A percentile compares a stretch with the other conserved stretches of the same genome.
These are phyloP conservation scores for Drosophila fungiperda DNA, from an alignment of 2,888 invertebrate species.

Conservation along the genomic window DNA sequence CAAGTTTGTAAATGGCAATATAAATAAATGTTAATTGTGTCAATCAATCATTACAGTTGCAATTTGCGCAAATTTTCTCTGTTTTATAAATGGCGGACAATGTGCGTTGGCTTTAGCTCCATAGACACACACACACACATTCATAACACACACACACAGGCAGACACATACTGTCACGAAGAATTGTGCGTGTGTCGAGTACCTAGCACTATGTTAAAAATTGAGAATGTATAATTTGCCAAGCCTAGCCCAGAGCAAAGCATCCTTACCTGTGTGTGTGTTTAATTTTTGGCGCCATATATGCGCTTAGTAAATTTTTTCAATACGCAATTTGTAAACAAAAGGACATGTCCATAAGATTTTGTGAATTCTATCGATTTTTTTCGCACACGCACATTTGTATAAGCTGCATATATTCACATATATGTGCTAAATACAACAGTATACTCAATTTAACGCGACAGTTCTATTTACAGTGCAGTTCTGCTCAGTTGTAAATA, in stretches of 20 bases:
- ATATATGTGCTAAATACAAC: conserved; percentile 24
- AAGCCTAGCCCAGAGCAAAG: conserved; percentile 55
- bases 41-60: conserved; percentile 15
- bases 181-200: conserved; percentile 56
- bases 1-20: conserved; percentile 35
- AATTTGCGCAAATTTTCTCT: conserved; percentile 59
- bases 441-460: conserved; percentile 56
- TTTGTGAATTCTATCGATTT: conserved; percentile 67
- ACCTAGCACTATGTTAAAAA: conserved; percentile 43
- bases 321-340: conserved; percentile 42
- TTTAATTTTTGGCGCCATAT: conserved; percentile 56
- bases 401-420: conserved; percentile 18
- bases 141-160: conserved; percentile 27
- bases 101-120: conserved; percentile 75
- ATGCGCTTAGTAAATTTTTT: conserved; percentile 47
- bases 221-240: conserved; percentile 65
- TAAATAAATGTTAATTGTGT: conserved; percentile 33
- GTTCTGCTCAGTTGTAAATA: not conserved
- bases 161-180: conserved; percentile 20
- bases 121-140: conserved; percentile 29
- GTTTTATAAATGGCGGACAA: conserved; percentile 78
- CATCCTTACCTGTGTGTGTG: conserved; percentile 54
- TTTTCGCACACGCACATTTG: conserved; percentile 50
- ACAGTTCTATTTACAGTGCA: conserved; percentile 25
- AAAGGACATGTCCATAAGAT: conserved; percentile 39